A percentile compares a stretch with the other conserved stretches of the same genome.
Evolutionary conservation across 2,888 invertebrate genomes (phyloP).

Genomic region (Pristionchus exspectatus): DNA sequence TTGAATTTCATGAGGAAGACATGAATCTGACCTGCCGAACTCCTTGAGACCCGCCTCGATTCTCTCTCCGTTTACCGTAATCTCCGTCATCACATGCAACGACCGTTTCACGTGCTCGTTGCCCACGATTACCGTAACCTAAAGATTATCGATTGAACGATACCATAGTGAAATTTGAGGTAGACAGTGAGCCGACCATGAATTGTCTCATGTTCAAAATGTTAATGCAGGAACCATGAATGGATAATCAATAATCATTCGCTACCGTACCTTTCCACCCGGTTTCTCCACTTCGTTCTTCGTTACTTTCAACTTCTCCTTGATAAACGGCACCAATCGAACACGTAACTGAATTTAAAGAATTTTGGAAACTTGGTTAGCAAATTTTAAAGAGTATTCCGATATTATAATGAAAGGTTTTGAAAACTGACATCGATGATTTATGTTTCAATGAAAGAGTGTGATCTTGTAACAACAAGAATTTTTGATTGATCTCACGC

Average conservation of each 20-base stretch:
- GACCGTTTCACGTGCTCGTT: slow-evolving; percentile 63
- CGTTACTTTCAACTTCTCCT: neutral
- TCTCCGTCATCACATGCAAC: slow-evolving; percentile 62
- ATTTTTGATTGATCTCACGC: too few species aligned
- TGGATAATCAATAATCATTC: neutral
- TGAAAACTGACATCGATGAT: too few species aligned
- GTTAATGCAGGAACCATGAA: neutral
- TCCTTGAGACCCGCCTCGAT: slow-evolving; percentile 56
- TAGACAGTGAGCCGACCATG: too few species aligned
- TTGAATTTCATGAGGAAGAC: neutral
- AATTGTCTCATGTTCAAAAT: too few species aligned
- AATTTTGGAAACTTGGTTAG: too few species aligned
- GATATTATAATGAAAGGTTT: too few species aligned
- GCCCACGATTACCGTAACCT: slow-evolving; percentile 58
- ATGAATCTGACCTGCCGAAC: slow-evolving; percentile 35
- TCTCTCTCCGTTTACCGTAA: slow-evolving; percentile 58
- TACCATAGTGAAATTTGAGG: neutral
- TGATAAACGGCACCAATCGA: neutral
- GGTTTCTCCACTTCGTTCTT: slow-evolving; percentile 40
- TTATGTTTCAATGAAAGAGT: too few species aligned
- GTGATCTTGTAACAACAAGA: too few species aligned
- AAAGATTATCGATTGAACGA: neutral
- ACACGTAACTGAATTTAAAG: neutral
- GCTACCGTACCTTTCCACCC: slow-evolving; percentile 33
- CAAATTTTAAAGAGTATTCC: too few species aligned